Percentiles rank a stretch among this genome's conserved stretches.
Evolutionary conservation across 2,888 invertebrate species (phyloP).

Genomic region (Megalurothrips usitatus): DNA sequence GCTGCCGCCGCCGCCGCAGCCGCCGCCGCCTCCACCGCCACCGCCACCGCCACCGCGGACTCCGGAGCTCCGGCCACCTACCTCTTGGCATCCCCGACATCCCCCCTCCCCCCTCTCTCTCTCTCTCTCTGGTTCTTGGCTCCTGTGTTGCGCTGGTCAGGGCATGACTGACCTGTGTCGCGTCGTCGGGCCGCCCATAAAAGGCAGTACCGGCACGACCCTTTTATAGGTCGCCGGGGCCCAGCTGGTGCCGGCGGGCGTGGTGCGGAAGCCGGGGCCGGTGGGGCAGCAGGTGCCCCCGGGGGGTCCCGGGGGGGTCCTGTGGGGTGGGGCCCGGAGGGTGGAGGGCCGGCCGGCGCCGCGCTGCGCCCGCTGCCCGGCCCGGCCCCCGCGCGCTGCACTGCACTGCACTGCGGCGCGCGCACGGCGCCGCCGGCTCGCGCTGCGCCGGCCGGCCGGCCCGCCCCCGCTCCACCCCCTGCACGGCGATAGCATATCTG

Average conservation of each 20-base stretch:
- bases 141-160: neutral
- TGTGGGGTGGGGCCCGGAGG: neutral
- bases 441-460: neutral
- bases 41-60: no score
- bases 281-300: no score
- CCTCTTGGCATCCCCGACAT: no score
- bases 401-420: neutral
- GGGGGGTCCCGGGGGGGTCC: no score
- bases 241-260: neutral
- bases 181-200: neutral
- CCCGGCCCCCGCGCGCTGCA: neutral
- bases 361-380: neutral
- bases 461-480: neutral
- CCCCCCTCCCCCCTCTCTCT: no score
- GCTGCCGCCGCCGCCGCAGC: no score
- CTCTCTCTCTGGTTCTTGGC: neutral
- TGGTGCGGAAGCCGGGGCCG: neutral
- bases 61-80: no score
- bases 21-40: no score
- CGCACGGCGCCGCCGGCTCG: no score
- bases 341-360: no score
- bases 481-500: conserved; percentile 14
- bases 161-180: neutral
- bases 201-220: neutral
- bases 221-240: conserved; percentile 16